Conservation (phyloP, 2,113 vertebrate genomes). For the Phainopepla nitens region DNA sequence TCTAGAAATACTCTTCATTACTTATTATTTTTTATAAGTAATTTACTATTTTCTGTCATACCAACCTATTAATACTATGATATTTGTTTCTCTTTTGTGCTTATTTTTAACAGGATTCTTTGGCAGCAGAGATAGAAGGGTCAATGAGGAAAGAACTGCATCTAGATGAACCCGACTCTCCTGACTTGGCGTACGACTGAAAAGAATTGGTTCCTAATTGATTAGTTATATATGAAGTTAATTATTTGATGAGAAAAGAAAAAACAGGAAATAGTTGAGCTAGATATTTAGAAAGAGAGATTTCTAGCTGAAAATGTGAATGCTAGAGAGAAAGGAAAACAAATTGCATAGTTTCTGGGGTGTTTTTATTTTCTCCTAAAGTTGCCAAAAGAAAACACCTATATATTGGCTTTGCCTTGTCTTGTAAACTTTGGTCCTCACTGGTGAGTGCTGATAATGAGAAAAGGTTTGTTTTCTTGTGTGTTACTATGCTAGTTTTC, state of each 20-base stretch:
- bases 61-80: not conserved
- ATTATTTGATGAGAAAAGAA: not conserved
- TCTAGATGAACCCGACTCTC: slow-evolving; percentile 88
- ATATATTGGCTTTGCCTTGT: not conserved
- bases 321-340: not conserved
- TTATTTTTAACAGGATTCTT: slow-evolving; percentile 84
- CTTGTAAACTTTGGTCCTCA: not conserved
- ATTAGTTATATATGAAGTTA: not conserved
- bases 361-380: not conserved
- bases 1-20: not conserved
- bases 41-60: not conserved
- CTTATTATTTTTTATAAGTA: not conserved
- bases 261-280: not conserved
- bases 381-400: not conserved
- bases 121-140: slow-evolving; percentile 97
- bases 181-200: slow-evolving; percentile 78
- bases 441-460: not conserved
- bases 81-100: not conserved
- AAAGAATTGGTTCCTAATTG: not conserved
- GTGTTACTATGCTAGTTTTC: not conserved
- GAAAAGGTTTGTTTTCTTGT: not conserved
- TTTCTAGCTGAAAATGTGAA: not conserved
- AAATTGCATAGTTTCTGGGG: not conserved
- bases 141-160: slow-evolving; percentile 97
- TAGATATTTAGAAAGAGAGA: not conserved